phyloP scores from a whole-genome alignment of 2,888 invertebrate species.

The Drosophila peninsularis region DNA sequence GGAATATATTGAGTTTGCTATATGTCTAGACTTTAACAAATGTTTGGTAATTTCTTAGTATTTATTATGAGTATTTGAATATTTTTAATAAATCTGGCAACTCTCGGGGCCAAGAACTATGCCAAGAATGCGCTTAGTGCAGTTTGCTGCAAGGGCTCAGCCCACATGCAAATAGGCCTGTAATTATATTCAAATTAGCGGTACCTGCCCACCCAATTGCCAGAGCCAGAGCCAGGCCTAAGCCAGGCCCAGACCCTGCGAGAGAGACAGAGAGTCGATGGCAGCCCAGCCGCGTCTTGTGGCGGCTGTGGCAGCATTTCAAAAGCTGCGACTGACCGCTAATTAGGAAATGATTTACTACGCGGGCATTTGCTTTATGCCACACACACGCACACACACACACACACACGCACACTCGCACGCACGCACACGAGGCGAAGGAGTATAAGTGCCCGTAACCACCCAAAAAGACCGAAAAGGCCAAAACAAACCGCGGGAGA shows the following conservation, averaged over 20 bases:
- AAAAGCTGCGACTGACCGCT: slow-evolving; percentile 54
- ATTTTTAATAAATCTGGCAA: neutral
- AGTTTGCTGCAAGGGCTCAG: slow-evolving; percentile 13
- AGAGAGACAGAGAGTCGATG: slow-evolving; percentile 6
- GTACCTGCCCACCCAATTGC: slow-evolving; percentile 59
- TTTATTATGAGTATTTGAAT: no score
- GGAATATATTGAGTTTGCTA: neutral
- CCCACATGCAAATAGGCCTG: slow-evolving; percentile 40
- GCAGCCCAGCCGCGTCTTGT: slow-evolving; percentile 13
- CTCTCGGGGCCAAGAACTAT: slow-evolving; percentile 3
- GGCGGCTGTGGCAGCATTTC: slow-evolving; percentile 34
- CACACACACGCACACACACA: slow-evolving; percentile 26
- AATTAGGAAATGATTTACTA: slow-evolving; percentile 80
- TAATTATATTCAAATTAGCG: slow-evolving; percentile 77
- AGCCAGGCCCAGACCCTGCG: neutral
- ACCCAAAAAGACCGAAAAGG: slow-evolving; percentile 61
- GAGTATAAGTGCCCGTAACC: slow-evolving; percentile 52
- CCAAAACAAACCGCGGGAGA: slow-evolving; percentile 72
- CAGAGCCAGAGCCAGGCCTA: slow-evolving; percentile 25
- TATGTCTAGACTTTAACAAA: no score
- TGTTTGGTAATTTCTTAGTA: neutral
- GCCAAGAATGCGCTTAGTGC: slow-evolving; percentile 12
- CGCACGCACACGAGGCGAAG: slow-evolving; percentile 1
- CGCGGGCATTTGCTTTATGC: slow-evolving; percentile 60
- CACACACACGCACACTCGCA: neutral